These are phyloP conservation scores for Melipona quadrifasciata DNA, from an alignment of 1,140 invertebrate genomes.

Conservation along the genomic window DNA sequence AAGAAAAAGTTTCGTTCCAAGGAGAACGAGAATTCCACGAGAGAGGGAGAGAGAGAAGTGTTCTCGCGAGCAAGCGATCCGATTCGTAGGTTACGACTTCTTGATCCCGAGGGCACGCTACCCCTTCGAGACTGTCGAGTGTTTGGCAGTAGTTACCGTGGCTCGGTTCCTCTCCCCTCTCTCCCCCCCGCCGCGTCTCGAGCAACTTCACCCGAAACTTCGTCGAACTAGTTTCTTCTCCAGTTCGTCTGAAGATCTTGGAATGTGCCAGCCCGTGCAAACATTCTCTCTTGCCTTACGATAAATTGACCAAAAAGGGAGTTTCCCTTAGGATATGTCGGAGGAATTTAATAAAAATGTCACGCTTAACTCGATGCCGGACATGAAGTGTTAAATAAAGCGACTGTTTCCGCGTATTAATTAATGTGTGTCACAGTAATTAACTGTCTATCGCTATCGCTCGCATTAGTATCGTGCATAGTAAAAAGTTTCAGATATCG, in stretches of 20 bases:
- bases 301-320: no score
- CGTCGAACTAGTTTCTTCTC: slow-evolving; percentile 49
- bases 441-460: no score
- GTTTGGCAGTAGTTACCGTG: slow-evolving; percentile 33
- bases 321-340: no score
- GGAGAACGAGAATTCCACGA: not conserved
- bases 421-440: no score
- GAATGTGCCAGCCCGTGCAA: slow-evolving; percentile 13
- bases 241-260: slow-evolving; percentile 30
- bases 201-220: slow-evolving; percentile 37
- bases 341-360: no score
- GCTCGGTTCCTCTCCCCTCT: slow-evolving; percentile 4
- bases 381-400: no score
- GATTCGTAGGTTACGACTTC: slow-evolving; percentile 32
- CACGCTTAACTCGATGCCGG: no score
- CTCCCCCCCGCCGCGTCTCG: not conserved
- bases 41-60: not conserved
- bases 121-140: not conserved
- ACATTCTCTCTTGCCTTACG: no score
- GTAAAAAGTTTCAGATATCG: no score
- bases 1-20: not conserved
- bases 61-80: no score
- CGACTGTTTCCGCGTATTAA: no score
- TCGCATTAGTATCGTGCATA: no score
- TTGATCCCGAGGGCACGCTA: slow-evolving; percentile 21